Base-by-base conservation (phyloP, 2,888 invertebrate genomes). In the Eupithecia abbreviata region DNA sequence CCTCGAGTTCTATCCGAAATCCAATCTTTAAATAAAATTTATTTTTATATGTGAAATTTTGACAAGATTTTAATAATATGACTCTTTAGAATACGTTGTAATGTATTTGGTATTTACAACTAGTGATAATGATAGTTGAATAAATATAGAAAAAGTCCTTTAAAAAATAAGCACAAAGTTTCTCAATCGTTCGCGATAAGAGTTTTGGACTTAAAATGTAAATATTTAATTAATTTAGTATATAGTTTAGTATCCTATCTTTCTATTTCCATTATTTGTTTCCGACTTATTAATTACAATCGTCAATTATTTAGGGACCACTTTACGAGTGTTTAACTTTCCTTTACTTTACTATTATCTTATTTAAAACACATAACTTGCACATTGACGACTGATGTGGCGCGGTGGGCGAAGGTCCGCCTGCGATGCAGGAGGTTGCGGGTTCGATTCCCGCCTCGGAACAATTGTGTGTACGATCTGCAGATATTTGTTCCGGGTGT, bases 141-240 rank as follows among this genome's bases (percentile, higher is more conserved):
- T 47, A 71, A 68, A 15, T 78, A 74, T 76, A 15, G 73, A 30
- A 41, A 69, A 76, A 58, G 41, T 76, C 78, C 76, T 78, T 30
- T 30, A 30, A 30, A 30, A 30, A 30, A 30, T 30, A 76, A 51
- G 74, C 75, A 55, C 74, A 78, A 76, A 70, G 41, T 75, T 74
- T 66, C 70, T 47, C 67, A 62, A 55, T 47, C 43, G 43, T 71
- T 74, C 65, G 45, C 47, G 66, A 58, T 75, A 67, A 42, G 49
- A 66, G 15, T 72, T 77, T 79, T 75, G 72, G 75, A 76, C 79
- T 62, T 65, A 74, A 76, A 73, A 73, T 83, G 82, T 82, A 80
- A 78, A 82, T 81, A 82, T 67, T 79, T 74, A 47, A 70, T 76
- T 58, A 18, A 58, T 18, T 58, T 77, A 42, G 42, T 73, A 72